phyloP scores from a whole-genome alignment of 1,140 invertebrate species.

The Drosophila quadrilineata region DNA sequence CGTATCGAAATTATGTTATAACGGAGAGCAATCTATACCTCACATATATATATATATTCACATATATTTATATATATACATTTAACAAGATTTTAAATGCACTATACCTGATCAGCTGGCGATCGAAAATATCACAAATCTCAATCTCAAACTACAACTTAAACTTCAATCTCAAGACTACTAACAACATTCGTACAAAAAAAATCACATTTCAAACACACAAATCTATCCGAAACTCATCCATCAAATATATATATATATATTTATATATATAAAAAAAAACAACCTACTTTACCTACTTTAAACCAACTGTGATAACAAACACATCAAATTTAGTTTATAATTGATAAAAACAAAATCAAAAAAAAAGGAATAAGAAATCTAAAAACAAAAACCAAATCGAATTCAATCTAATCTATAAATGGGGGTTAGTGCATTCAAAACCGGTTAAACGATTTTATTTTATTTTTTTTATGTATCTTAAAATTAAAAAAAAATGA shows the following conservation, averaged over 20 bases:
- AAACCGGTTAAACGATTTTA: slow-evolving; percentile 64
- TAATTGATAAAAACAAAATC: slow-evolving; percentile 23
- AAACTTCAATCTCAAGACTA: slow-evolving; percentile 25
- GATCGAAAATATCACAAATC: slow-evolving; percentile 47
- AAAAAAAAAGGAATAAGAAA: slow-evolving; percentile 5
- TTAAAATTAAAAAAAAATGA: slow-evolving; percentile 44
- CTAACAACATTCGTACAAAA: slow-evolving; percentile 53
- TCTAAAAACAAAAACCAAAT: too few relatives aligned
- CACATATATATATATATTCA: slow-evolving; percentile 15
- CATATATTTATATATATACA: slow-evolving; percentile 14
- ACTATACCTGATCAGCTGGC: slow-evolving; percentile 60
- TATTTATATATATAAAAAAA: neutral
- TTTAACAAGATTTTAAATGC: slow-evolving; percentile 79
- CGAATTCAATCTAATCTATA: slow-evolving; percentile 5
- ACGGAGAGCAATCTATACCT: slow-evolving; percentile 40
- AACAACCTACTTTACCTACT: slow-evolving; percentile 14
- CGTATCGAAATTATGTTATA: slow-evolving; percentile 50
- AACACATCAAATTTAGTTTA: slow-evolving; percentile 16
- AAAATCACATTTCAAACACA: slow-evolving; percentile 22
- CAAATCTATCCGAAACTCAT: slow-evolving; percentile 25
- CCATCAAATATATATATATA: slow-evolving; percentile 11
- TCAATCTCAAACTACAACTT: slow-evolving; percentile 10
- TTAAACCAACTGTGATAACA: slow-evolving; percentile 33
- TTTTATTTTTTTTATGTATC: slow-evolving; percentile 49
- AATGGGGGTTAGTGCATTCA: slow-evolving; percentile 70